Evolutionary conservation across 2,797 vertebrate genomes (phyloP), one percentile per base, ranked within the genome.

Genomic region (Rhinoraja longicauda): DNA sequence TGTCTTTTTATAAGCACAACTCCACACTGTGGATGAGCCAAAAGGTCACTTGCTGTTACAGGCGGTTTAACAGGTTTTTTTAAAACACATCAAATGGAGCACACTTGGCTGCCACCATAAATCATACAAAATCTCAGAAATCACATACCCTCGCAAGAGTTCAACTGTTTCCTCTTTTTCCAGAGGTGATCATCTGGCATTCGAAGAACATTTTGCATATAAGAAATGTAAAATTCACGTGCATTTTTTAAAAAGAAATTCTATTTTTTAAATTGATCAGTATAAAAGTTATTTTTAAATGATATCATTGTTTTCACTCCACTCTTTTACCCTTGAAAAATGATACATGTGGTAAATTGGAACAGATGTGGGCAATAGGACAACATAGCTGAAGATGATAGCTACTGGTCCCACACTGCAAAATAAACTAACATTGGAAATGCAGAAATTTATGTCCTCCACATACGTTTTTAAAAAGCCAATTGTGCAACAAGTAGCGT

Each of bases 11-110:
- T 70, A 91, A 90, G 64, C n/a, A 67, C 19, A 91, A 91, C 21
- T 91, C 90, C 90, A 91, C 90, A 73, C n/a, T 91, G 90, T 91
- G 90, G 90, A 91, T 91, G 90, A 91, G 67, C 90, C 73, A 73
- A 91, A 91, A 91, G 90, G 90, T 73, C 90, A 91, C 90, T 91
- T 91, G 62, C 90, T 32, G 36, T 73, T 91, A 39, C 24, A 91
- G 64, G 21, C 76, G 29, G 29, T 78, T 78, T 29, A 32, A 78
- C 32, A 78, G 1, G 12, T 45, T 72, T 70, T 64, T n/a, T n/a
- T 64, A 32, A 32, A 17, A 64, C 17, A 19, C 17, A 81, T 91
- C 67, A 39, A 36, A 70, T 36, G 15, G 90, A 72, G 70, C 67
- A 70, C 91, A 45, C 24, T 36, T 91, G 17, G 64, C 86, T 90